Evolutionary conservation across 2,888 invertebrate species (phyloP), one percentile per base, ranked within the genome.

Genomic region (Lypha dubia): DNA sequence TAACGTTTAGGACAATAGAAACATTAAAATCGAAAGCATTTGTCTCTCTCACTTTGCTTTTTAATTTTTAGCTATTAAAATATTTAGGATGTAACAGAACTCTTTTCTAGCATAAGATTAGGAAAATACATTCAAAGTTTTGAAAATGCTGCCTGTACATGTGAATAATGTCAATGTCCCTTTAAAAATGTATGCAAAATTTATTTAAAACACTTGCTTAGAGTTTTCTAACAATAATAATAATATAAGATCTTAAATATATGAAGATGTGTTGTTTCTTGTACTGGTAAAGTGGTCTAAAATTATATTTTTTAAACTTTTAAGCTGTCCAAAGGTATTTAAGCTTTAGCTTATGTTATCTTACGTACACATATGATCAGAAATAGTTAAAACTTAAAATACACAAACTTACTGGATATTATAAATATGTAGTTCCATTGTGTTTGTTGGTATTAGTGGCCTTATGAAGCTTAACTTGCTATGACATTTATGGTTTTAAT

Each of bases 311-410:
- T n/a, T 73, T 65, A 24, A 65, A 90, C 90, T 91, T 91, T 90
- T 90, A 91, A 90, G 88, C 90, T 90, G 91, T 90, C 90, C 87
- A 88, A 89, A 91, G 90, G 90, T 91, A 90, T 90, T 90, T 91
- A 89, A 90, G 90, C 88, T 90, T 82, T 87, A 87, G 87, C 89
- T 88, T 88, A 90, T 88, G 88, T 71, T 79, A 74, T 81, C 51
- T 73, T 46, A 51, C 24, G 60, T 1, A 46, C 9, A 4, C 3
- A 32, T 32, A 71, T 28, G 22, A 56, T 62, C 9, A 53, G 44
- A 70, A 22, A 32, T 56, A 28, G 44, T 44, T 63, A 44, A 46
- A 51, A 20, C 32, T 28, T 0, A n/a, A 11, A 44, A 22, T 17
- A 35, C 15, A 58, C 41, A 13, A 49, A 49, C 17, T 22, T 67